Evolutionary conservation across 2,888 invertebrate genomes (phyloP), one percentile per base, ranked within the genome.

Genomic region (Synanthedon vespiformis): DNA sequence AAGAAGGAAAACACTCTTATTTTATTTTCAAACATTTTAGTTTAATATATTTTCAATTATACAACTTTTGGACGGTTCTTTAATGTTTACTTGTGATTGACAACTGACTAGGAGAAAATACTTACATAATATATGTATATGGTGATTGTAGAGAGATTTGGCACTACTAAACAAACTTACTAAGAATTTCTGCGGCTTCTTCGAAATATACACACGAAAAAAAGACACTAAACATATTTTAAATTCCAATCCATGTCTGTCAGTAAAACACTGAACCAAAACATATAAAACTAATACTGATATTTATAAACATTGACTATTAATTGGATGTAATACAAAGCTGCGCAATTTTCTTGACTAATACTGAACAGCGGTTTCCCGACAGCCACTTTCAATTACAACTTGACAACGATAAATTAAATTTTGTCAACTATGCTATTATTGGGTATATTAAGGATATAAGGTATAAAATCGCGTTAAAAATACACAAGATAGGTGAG

Each of bases 371-470:
- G 70, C 73, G 70, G 74, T 73, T 67, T 63, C 63, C 61, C 72
- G 79, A 77, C 78, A 77, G 77, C 59, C 58, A 70, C 72, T 74
- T 74, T 77, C 72, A 74, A 74, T 78, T 76, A 76, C 68, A 69
- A 67, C 64, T 58, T 54, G 53, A 55, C 59, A 13, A 48, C 48
- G 60, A n/a, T 44, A 60, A 60, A 58, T 61, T 61, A 62, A 59
- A 59, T 57, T 57, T 55, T 60, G 53, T 52, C 58, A 56, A 61
- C 59, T 61, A 60, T 60, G 54, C 56, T 58, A 62, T 63, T 69
- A 66, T 60, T 59, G 58, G 61, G 59, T 67, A 64, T 58, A 57
- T 56, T 53, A 47, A 62, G 58, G 62, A 57, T 57, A 59, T 67
- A 68, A 65, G 66, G 66, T 64, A 68, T 60, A 67, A 56, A 63